Percentiles rank a stretch among this genome's conserved stretches.
Conservation (phyloP, 2,797 vertebrate species). For the Ctenosaura bakeri region DNA sequence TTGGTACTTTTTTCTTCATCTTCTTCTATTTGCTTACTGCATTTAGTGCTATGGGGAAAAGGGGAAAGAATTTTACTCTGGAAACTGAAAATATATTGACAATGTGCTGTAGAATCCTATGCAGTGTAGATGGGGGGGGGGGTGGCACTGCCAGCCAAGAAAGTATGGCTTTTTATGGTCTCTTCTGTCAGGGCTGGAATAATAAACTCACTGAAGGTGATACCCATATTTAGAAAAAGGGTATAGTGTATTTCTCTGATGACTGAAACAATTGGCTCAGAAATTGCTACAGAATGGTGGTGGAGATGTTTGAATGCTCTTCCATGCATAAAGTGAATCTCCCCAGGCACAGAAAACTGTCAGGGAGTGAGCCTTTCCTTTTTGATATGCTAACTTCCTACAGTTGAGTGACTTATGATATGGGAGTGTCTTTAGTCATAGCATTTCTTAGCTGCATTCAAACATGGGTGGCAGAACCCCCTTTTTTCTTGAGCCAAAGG, state of each 20-base stretch:
- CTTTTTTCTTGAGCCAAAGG: not conserved
- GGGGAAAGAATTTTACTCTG: slow-evolving; percentile 2
- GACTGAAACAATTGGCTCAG: too few relatives aligned
- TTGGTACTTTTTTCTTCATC: slow-evolving; percentile 6
- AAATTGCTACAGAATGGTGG: not conserved
- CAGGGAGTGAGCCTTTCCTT: not conserved
- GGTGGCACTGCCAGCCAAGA: rapidly evolving
- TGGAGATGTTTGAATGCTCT: not conserved
- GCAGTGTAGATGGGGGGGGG: rapidly evolving
- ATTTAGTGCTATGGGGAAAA: not conserved
- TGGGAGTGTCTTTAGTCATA: not conserved
- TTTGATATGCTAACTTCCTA: not conserved
- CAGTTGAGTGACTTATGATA: not conserved
- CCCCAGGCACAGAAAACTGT: not conserved
- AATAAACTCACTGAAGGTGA: not conserved
- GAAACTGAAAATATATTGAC: not conserved
- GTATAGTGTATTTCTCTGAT: not conserved
- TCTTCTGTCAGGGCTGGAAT: not conserved
- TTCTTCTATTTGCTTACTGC: slow-evolving; percentile 44
- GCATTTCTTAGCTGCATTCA: not conserved
- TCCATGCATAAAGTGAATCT: not conserved
- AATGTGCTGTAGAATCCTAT: not conserved
- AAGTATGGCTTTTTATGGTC: not conserved
- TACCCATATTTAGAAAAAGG: not conserved
- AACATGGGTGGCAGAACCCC: not conserved